phyloP scores from a whole-genome alignment of 2,888 invertebrate species.

The Octonoba sinensis region DNA sequence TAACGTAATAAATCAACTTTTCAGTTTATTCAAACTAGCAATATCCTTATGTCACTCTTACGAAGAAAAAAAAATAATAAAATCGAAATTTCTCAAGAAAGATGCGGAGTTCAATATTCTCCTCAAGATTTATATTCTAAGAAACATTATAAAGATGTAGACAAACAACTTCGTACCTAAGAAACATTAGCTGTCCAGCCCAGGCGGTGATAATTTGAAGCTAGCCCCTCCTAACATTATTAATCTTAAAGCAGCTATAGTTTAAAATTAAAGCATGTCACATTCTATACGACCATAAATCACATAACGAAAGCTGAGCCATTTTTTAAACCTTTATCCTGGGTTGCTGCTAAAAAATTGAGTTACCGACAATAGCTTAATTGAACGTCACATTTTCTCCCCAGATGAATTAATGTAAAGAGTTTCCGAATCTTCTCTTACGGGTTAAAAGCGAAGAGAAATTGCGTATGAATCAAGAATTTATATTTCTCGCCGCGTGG shows the following conservation, averaged over 20 bases:
- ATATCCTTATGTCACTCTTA: too few species aligned
- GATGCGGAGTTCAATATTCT: neutral
- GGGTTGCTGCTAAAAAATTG: slow-evolving; percentile 42
- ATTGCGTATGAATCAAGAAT: slow-evolving; percentile 53
- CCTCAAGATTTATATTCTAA: neutral
- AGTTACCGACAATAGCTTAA: slow-evolving; percentile 47
- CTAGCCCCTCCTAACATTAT: slow-evolving; percentile 28
- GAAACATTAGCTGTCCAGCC: slow-evolving; percentile 5
- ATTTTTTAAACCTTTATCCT: slow-evolving; percentile 36
- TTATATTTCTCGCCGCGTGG: slow-evolving; percentile 49
- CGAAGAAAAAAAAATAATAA: too few species aligned
- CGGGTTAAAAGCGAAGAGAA: slow-evolving; percentile 19
- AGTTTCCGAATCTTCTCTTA: slow-evolving; percentile 15
- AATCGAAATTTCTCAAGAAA: too few species aligned
- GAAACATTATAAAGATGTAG: neutral
- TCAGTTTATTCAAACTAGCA: too few species aligned
- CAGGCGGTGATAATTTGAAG: slow-evolving; percentile 24
- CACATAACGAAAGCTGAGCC: slow-evolving; percentile 41
- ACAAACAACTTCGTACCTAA: neutral
- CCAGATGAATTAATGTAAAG: slow-evolving; percentile 54
- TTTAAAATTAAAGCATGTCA: slow-evolving; percentile 32
- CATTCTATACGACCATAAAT: slow-evolving; percentile 37
- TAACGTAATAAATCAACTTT: too few species aligned
- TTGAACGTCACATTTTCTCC: slow-evolving; percentile 55
- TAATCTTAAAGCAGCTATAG: slow-evolving; percentile 32